Percentiles rank a stretch among this genome's conserved stretches.
Conservation (phyloP, 2,888 invertebrate species). For the Linyphia triangularis region DNA sequence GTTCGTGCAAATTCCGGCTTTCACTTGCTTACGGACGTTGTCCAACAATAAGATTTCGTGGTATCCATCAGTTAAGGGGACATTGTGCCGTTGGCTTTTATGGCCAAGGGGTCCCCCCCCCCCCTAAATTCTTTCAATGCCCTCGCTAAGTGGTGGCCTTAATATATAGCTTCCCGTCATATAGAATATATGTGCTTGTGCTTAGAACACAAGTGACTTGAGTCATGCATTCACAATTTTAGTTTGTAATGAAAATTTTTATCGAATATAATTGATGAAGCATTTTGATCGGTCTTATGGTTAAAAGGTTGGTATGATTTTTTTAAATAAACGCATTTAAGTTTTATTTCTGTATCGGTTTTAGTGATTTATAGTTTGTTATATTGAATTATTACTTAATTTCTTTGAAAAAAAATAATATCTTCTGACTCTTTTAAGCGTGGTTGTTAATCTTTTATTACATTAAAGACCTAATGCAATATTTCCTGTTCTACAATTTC, state of each 20-base stretch:
- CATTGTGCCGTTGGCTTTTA: constrained; percentile 52
- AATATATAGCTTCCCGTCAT: constrained; percentile 69
- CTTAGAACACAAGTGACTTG: background rate
- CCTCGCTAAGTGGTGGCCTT: constrained; percentile 68
- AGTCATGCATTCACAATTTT: background rate
- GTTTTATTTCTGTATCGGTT: background rate
- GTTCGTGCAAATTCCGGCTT: background rate
- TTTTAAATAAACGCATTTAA: background rate
- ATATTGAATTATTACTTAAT: no score
- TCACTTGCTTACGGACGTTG: background rate
- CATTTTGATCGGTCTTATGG: no score
- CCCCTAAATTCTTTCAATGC: constrained; percentile 68
- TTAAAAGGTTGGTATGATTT: no score
- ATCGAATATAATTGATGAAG: no score
- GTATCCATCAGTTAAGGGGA: constrained; percentile 28
- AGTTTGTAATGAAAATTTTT: background rate
- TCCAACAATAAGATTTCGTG: background rate
- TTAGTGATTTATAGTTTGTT: no score
- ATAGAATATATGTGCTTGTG: constrained; percentile 6
- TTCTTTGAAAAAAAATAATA: no score
- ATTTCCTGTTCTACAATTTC: no score
- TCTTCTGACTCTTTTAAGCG: no score
- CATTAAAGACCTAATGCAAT: no score
- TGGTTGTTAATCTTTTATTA: no score
- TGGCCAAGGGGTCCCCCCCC: constrained; percentile 55